Conservation (phyloP, 1,140 invertebrate species). For the Anagrus nilaparvatae region DNA sequence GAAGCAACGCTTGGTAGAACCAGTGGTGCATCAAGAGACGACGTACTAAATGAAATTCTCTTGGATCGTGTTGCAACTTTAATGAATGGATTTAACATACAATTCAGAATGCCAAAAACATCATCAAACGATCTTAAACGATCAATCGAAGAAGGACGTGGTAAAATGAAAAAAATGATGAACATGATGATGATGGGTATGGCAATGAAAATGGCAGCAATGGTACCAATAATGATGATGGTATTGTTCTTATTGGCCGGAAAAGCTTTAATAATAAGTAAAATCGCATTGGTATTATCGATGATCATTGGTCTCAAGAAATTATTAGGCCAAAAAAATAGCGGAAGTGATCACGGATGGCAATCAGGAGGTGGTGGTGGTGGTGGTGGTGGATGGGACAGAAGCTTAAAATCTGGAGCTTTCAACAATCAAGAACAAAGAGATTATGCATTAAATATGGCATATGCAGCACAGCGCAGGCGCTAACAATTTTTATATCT, state of each 20-base stretch:
- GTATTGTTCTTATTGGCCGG: constrained; percentile 63
- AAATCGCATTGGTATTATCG: constrained; percentile 64
- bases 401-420: constrained; percentile 31
- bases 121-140: constrained; percentile 54
- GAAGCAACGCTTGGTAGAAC: constrained; percentile 54
- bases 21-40: constrained; percentile 48
- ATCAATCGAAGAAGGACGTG: constrained; percentile 63
- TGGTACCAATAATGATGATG: constrained; percentile 62
- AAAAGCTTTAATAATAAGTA: constrained; percentile 66
- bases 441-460: constrained; percentile 52
- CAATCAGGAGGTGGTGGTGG: constrained; percentile 44
- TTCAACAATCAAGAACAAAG: constrained; percentile 27
- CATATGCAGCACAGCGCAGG: constrained; percentile 40
- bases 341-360: constrained; percentile 40
- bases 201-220: constrained; percentile 61
- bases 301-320: constrained; percentile 73
- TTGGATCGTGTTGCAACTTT: constrained; percentile 59
- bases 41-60: constrained; percentile 55
- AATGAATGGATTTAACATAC: constrained; percentile 63
- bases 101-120: constrained; percentile 62
- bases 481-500: background rate
- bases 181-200: constrained; percentile 72
- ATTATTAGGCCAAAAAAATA: constrained; percentile 52
- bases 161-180: constrained; percentile 77
- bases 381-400: constrained; percentile 47